A percentile compares a stretch with the other conserved stretches of the same genome.
Conservation (phyloP, 2,888 invertebrate species). For the Deilephila elpenor region DNA sequence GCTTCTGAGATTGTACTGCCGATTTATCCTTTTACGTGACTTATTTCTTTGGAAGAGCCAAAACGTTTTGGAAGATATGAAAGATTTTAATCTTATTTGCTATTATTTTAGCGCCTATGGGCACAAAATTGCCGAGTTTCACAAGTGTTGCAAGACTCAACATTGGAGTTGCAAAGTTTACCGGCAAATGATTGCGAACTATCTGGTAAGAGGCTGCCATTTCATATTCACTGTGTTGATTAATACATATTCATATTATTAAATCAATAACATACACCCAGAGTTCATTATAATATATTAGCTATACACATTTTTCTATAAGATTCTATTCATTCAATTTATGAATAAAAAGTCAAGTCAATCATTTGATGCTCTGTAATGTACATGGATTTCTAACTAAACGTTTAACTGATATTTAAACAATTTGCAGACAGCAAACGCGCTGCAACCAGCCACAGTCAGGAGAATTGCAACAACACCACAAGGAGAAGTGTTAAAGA, state of each 20-base stretch:
- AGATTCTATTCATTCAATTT: no score
- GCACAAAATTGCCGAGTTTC: conserved; percentile 76
- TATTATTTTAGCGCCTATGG: conserved; percentile 75
- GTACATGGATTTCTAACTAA: neutral
- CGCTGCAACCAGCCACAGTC: conserved; percentile 61
- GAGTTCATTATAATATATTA: neutral
- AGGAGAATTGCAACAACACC: conserved; percentile 69
- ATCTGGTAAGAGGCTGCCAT: conserved; percentile 57
- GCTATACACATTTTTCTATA: no score
- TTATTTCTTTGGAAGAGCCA: no score
- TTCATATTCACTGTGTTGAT: neutral
- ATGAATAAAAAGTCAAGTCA: neutral
- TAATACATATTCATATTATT: neutral
- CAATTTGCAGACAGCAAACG: conserved; percentile 61
- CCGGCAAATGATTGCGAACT: conserved; percentile 68
- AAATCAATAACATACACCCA: neutral
- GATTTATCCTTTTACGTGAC: no score
- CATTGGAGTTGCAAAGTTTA: conserved; percentile 63
- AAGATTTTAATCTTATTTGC: conserved; percentile 2
- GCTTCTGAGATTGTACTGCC: no score
- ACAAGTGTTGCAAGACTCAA: conserved; percentile 72
- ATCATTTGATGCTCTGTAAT: neutral
- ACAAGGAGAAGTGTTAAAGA: conserved; percentile 82
- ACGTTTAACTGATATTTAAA: neutral
- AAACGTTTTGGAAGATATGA: no score